Evolutionary conservation across 1,140 invertebrate species (phyloP), one percentile per base, ranked within the genome.

Genomic region (Drosophila ogumai): DNA sequence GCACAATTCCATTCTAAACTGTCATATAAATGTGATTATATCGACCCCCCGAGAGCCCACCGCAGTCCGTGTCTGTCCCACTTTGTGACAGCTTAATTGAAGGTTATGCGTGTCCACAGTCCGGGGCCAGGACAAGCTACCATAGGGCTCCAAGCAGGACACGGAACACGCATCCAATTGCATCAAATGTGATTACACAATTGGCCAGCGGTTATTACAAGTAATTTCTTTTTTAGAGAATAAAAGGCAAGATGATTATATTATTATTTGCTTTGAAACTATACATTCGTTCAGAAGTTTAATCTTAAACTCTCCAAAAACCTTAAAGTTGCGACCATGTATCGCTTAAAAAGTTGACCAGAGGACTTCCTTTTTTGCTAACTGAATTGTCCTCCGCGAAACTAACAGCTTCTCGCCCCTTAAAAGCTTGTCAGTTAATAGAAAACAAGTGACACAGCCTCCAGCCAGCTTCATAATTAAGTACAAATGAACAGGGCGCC

Each of bases 351-450:
- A 17, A 32, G 22, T n/a, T 31, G 13, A 40, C 13, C 47, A 61
- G 17, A 41, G 15, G 17, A 8, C 28, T 28, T 13, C 6, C 9
- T n/a, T 19, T 19, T 8, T 25, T 6, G 17, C n/a, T 36, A 72
- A 28, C 46, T 59, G 52, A 59, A 41, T 38, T 67, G 52, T 67
- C 15, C 31, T 44, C 15, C 19, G 36, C 58, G 47, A n/a, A 46
- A 69, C 63, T 32, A 44, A 67, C 47, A 50, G 34, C 19, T 41
- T 69, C 13, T 17, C 34, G 32, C 34, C 59, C 64, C 52, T 73
- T 82, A 74, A 81, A 63, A 78, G 79, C 79, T 55, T 82, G 79
- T 82, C 74, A 59, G 47, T 81, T 81, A 78, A 81, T 81, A 81
- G 74, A 82, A 82, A 82, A 66, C 66, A 79, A 73, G 57, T 66